Base-by-base conservation (phyloP, 2,888 invertebrate species). In the Diogma glabrata region DNA sequence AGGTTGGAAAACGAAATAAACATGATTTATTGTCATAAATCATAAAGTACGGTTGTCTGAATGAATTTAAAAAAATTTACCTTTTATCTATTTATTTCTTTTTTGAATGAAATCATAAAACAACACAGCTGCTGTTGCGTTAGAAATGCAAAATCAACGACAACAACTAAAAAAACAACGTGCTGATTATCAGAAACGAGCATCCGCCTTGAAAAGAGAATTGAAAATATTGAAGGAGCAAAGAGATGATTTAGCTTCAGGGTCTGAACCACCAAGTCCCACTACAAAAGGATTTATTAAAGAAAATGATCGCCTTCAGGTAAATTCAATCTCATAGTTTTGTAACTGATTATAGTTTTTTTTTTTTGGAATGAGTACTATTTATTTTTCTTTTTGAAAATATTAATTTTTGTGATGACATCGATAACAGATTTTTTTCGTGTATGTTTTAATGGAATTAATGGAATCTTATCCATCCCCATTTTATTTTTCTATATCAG, bases 221-320 rank as follows among this genome's bases (percentile, higher is more conserved):
- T 72, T 89, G 59, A 84, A 86, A 60, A 81, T 84, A 46, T 70
- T 90, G 30, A 82, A 84, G 60, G 81, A 83, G 49, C 89, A 90
- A 64, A 82, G 84, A 54, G 81, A 81, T 55, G 87, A 87, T 64
- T 76, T 90, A 40, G 74, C 81, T 4, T 61, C 63, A 0, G 79
- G 81, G 23, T 79, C 81, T 57, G 72, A 75, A 20, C 83, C 85
- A 6, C 80, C 81, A 28, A 82, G 84, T 54, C 82, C 86, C 1
- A 87, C 87, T 56, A 84, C 84, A 60, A 82, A 81, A 67, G 77
- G 82, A 56, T 86, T 88, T 64, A 74, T 88, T 53, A 83, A 84
- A 64, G 87, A 89, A 68, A 90, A 89, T 68, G 81, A 84, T 60
- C 87, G 86, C 61, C 70, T 90, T 50, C 89, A 89, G 86, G 89